Evolutionary conservation across 23 tunicate genomes (phyloP).

Genomic region (Styela plicata): DNA sequence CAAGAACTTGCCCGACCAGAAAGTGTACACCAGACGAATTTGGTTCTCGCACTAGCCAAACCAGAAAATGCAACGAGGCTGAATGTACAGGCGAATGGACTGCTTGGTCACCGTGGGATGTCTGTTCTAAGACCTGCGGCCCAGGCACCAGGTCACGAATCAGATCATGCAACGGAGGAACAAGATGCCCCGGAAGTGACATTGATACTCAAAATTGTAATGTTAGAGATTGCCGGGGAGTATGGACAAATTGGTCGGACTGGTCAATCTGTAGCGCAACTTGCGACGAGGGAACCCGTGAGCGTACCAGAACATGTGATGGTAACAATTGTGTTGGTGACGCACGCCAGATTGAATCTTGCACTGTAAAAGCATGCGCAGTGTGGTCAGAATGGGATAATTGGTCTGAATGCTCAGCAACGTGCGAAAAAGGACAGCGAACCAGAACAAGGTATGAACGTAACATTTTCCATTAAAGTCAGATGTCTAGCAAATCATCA

Average conservation of each 20-base stretch:
- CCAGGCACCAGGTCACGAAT: not conserved
- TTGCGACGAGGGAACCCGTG: not conserved
- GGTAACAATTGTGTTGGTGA: not conserved
- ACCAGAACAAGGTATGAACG: constrained; percentile 30
- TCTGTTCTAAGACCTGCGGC: not conserved
- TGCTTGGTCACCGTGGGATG: not conserved
- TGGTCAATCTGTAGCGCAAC: not conserved
- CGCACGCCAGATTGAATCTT: not conserved
- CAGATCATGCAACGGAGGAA: not conserved
- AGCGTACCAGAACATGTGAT: constrained; percentile 1
- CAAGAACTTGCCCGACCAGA: not conserved
- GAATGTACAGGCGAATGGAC: not conserved
- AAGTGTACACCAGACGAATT: not conserved
- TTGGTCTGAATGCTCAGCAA: constrained; percentile 20
- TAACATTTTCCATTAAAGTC: too few species aligned
- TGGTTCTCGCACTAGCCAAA: not conserved
- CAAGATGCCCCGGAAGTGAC: not conserved
- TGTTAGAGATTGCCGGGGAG: not conserved
- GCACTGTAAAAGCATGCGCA: not conserved
- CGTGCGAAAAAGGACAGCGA: constrained; percentile 39
- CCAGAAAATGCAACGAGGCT: not conserved
- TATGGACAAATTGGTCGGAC: constrained; percentile 3
- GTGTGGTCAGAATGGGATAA: constrained; percentile 36
- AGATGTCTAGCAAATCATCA: too few species aligned
- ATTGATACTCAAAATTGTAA: not conserved